Percentiles rank a stretch among this genome's conserved stretches.
Evolutionary conservation across 2,797 vertebrate genomes (phyloP).

Genomic region (Parauchenoglanis punctatus): DNA sequence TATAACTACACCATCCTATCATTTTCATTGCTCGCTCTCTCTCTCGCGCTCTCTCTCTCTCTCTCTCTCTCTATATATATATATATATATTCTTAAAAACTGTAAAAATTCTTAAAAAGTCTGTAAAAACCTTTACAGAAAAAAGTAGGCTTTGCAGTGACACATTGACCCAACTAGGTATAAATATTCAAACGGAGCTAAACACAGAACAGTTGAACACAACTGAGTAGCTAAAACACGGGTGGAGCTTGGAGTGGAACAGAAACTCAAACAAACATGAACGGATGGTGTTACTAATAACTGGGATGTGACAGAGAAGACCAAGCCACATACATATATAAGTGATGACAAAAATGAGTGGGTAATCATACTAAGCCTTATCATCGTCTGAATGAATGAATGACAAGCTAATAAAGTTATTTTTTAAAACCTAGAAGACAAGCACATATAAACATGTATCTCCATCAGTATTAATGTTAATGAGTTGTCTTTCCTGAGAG

Average conservation of each 20-base stretch:
- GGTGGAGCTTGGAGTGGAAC: background rate
- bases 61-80: too few species aligned
- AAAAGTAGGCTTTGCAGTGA: too few species aligned
- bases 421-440: background rate
- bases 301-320: background rate
- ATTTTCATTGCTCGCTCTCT: too few species aligned
- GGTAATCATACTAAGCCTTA: background rate
- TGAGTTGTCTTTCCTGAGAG: conserved; percentile 61
- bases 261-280: background rate
- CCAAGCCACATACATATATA: background rate
- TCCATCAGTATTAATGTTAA: conserved; percentile 59
- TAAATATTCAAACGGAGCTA: too few species aligned
- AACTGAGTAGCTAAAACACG: too few species aligned
- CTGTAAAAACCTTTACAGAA: too few species aligned
- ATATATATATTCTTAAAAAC: too few species aligned
- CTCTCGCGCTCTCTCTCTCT: too few species aligned
- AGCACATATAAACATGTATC: background rate
- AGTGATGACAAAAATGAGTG: background rate
- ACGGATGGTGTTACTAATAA: background rate
- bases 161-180: too few species aligned
- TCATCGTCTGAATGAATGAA: background rate
- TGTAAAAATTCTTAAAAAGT: too few species aligned
- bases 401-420: background rate
- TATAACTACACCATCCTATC: background rate
- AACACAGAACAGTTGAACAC: background rate